Evolutionary conservation across 2,113 vertebrate species (phyloP), one percentile per base, ranked within the genome.

Genomic region (Erythrocebus patas): DNA sequence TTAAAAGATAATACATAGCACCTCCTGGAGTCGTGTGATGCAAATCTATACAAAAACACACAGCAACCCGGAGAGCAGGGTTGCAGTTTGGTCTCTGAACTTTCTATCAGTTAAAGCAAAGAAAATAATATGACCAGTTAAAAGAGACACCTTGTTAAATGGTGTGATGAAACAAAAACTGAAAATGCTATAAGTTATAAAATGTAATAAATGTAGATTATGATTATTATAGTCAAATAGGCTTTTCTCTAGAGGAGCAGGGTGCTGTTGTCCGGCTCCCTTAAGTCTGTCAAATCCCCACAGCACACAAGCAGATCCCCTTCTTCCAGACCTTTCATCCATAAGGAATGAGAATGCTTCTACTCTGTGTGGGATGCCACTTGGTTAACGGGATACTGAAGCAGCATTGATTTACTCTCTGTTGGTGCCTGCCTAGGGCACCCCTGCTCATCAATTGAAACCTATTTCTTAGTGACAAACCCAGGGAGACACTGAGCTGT

Each of bases 231-330:
- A 86, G 45, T 57, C 66, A 52, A 43, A 50, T 38, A 23, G 38
- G 20, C 76, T 87, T 83, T 83, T 48, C 64, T 43, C 32, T 59
- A 16, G 52, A 70, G 55, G 68, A 86, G n/a, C 13, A 50, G 45
- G 22, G 8, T 59, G 48, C 27, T 59, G 59, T 27, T 70, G 9
- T 17, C 7, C 11, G 16, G 70, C 30, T 79, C 43, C 35, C 23
- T 14, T 18, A 8, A 25, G 45, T 45, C 12, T 70, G 38, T 25
- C 75, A 23, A 4, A 4, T 12, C 45, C 57, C 14, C 4, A 0
- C 1, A 22, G 32, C 16, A 4, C 20, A 50, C 1, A 0, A 23
- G 66, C 10, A 35, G 23, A 16, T 14, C 18, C n/a, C 1, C 20
- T 50, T 75, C 22, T 6, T 4, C 81, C 48, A n/a, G 40, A 25